Base-by-base conservation (phyloP, 2,113 vertebrate species). In the Odobenus rosmarus region DNA sequence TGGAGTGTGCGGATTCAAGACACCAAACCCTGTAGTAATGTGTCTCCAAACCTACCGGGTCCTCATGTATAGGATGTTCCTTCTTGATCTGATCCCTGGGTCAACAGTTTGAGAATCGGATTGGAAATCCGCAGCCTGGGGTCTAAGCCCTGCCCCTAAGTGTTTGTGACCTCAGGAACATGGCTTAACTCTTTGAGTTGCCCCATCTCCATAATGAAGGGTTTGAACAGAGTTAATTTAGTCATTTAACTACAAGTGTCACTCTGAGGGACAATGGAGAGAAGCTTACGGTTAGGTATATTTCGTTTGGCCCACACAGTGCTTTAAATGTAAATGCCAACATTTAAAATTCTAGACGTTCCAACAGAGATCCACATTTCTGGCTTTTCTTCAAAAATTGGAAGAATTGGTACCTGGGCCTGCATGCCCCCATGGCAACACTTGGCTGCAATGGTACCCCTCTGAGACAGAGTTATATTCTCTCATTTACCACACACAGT, bases 341-440 rank as follows among this genome's bases (percentile, higher is more conserved):
- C 76, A 81, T 95, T 89, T 83, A 86, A 82, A 79, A 61, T 86
- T 91, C 80, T 81, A 77, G 76, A 53, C 80, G 90, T 97, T 92
- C 61, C n/a, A n/a, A 7, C 9, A 19, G 57, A 80, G 81, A 74
- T 31, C 42, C 28, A 74, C n/a, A 42, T 46, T 79, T 67, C 79
- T 92, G 64, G 76, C 49, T 8, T 83, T 49, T 89, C 51, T 93
- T 79, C 26, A 74, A 28, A 81, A 69, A 83, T 69, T 28, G 4
- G 42, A 39, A 88, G 89, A 55, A 57, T 31, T 61, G 76, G 61
- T 82, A n/a, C 62, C 13, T 53, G 69, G 24, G 15, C 14, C 42
- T 42, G 21, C n/a, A 5, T 0, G 59, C 39, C 67, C 28, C 3
- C 33, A 1, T 62, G 49, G 80, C 46, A 92, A 36, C 15, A 31